Percentiles rank a stretch among this genome's conserved stretches.
Conservation (phyloP, 2,888 invertebrate genomes). For the Siphonodentalium dalli region DNA sequence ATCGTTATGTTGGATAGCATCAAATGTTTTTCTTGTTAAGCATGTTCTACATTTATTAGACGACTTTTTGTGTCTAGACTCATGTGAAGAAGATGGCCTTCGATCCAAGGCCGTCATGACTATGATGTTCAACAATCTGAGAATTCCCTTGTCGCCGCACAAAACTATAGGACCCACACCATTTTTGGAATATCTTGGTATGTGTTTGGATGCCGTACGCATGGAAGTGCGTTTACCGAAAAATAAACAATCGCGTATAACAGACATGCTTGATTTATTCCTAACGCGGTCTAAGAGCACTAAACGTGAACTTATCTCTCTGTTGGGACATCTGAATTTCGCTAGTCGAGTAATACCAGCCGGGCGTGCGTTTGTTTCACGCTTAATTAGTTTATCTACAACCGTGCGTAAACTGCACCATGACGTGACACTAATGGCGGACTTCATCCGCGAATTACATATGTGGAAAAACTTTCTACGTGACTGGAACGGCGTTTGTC, state of each 20-base stretch:
- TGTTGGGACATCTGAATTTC: conserved; percentile 25
- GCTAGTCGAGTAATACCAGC: conserved; percentile 11
- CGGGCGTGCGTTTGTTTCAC: conserved; percentile 16
- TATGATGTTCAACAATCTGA: conserved; percentile 17
- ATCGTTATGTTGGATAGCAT: conserved; percentile 27
- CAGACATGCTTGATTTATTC: background rate
- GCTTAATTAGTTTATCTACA: conserved; percentile 14
- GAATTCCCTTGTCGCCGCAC: conserved; percentile 19
- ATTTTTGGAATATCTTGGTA: conserved; percentile 23
- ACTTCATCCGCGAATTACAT: background rate
- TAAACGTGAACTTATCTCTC: conserved; percentile 13
- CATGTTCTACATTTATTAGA: conserved; percentile 26
- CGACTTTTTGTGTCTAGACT: conserved; percentile 25
- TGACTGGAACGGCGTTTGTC: too few relatives aligned
- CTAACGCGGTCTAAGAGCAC: background rate
- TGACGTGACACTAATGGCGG: background rate
- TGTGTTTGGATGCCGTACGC: conserved; percentile 25
- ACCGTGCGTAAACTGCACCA: conserved; percentile 12
- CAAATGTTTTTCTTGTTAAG: conserved; percentile 15
- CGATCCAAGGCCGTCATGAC: conserved; percentile 23
- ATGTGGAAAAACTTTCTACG: conserved; percentile 6
- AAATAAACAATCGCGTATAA: conserved; percentile 20
- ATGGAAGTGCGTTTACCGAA: conserved; percentile 20
- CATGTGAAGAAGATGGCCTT: conserved; percentile 6
- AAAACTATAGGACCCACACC: conserved; percentile 25